Conservation (phyloP, 35 echinoderm and acorn worm species). For the Antedon bifida region DNA sequence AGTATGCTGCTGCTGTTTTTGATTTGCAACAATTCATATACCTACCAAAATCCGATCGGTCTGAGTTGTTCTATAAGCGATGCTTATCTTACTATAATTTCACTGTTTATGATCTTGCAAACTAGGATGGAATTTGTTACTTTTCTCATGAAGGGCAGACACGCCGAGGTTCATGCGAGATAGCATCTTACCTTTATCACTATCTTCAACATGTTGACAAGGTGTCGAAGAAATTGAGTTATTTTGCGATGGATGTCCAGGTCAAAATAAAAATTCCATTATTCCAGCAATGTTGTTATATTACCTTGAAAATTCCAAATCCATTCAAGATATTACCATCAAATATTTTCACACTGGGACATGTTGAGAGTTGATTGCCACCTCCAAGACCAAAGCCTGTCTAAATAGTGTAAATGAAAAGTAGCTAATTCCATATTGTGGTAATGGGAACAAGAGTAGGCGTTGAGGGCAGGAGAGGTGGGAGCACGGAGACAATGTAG, state of each 20-base stretch:
- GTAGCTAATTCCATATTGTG: too few relatives aligned
- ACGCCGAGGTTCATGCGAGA: conserved; percentile 24
- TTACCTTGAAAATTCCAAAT: conserved; percentile 20
- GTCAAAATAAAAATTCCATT: conserved; percentile 56
- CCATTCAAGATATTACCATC: conserved; percentile 14
- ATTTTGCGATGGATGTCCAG: conserved; percentile 42
- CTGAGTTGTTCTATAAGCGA: conserved; percentile 53
- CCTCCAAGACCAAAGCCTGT: too few relatives aligned
- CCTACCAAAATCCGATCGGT: conserved; percentile 23
- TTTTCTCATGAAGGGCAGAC: conserved; percentile 34
- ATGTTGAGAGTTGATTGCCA: too few relatives aligned
- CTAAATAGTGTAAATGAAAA: too few relatives aligned
- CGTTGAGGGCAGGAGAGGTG: too few relatives aligned
- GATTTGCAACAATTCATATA: conserved; percentile 60
- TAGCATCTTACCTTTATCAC: conserved; percentile 29
- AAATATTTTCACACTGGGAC: too few relatives aligned
- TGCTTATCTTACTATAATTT: conserved; percentile 48
- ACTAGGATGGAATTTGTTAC: conserved; percentile 23
- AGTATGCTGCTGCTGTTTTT: conserved; percentile 4
- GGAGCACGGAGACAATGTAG: too few relatives aligned
- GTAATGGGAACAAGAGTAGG: too few relatives aligned
- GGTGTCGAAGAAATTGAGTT: conserved; percentile 31
- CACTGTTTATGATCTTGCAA: conserved; percentile 52
- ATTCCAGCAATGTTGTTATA: conserved; percentile 26
- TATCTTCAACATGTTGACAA: conserved; percentile 19